Percentiles rank a stretch among this genome's conserved stretches.
Evolutionary conservation across 2,888 invertebrate species (phyloP).

Genomic region (Drosophila tanythrix): DNA sequence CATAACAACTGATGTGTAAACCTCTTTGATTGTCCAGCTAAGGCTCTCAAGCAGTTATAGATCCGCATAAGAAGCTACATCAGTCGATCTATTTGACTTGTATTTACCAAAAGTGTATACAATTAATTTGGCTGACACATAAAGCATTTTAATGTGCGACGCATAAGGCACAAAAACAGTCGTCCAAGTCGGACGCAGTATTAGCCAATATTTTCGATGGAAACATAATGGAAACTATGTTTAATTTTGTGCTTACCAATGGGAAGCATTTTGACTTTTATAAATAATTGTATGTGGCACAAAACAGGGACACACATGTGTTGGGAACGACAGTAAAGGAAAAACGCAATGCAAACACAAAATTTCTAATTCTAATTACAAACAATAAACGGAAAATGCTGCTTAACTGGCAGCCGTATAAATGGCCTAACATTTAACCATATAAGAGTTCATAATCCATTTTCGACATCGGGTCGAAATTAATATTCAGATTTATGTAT

Average conservation of each 20-base stretch:
- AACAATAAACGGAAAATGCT: slow-evolving; percentile 69
- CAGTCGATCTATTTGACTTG: neutral
- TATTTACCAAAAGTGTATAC: neutral
- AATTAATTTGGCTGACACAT: slow-evolving; percentile 41
- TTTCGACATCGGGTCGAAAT: slow-evolving; percentile 52
- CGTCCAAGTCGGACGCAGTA: slow-evolving; percentile 49
- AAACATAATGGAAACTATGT: slow-evolving; percentile 50
- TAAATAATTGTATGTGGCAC: slow-evolving; percentile 38
- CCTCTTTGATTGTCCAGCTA: neutral
- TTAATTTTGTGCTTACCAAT: slow-evolving; percentile 69
- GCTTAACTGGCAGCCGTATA: slow-evolving; percentile 53
- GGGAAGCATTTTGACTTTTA: slow-evolving; percentile 48
- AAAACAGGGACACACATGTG: slow-evolving; percentile 16
- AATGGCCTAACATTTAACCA: slow-evolving; percentile 43
- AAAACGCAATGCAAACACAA: slow-evolving; percentile 66
- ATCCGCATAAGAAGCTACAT: neutral
- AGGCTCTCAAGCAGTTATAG: neutral
- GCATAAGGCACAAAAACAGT: slow-evolving; percentile 62
- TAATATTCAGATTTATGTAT: slow-evolving; percentile 81
- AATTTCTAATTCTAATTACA: slow-evolving; percentile 78
- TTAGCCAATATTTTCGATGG: slow-evolving; percentile 49
- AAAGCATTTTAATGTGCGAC: slow-evolving; percentile 59
- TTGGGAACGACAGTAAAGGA: slow-evolving; percentile 39
- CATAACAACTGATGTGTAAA: fast-evolving
- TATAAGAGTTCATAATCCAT: slow-evolving; percentile 74